Percentiles rank a stretch among this genome's conserved stretches.
Evolutionary conservation across 2,113 vertebrate species (phyloP).

Genomic region (Aptenodytes forsteri): DNA sequence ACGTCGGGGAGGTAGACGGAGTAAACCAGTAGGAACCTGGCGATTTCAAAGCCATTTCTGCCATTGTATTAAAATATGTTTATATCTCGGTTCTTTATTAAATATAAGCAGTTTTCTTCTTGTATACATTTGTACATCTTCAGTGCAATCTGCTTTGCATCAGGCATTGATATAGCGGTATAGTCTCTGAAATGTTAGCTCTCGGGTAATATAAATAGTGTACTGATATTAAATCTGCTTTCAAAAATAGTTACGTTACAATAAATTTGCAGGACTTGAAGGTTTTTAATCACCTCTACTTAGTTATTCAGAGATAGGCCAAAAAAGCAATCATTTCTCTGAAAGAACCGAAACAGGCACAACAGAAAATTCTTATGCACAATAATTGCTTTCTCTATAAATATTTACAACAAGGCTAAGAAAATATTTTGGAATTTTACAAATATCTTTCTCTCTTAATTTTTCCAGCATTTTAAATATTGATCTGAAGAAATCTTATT

Average conservation of each 20-base stretch:
- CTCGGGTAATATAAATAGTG: constrained; percentile 72
- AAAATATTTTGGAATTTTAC: constrained; percentile 54
- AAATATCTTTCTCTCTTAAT: constrained; percentile 15
- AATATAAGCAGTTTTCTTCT: constrained; percentile 75
- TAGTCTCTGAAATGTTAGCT: constrained; percentile 73
- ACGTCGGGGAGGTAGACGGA: neutral
- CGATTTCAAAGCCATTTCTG: constrained; percentile 28
- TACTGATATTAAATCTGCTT: constrained; percentile 71
- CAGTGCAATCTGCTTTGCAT: constrained; percentile 77
- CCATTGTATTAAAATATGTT: constrained; percentile 74
- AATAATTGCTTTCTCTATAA: constrained; percentile 24
- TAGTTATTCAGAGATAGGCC: constrained; percentile 30
- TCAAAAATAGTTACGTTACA: constrained; percentile 68
- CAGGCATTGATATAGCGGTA: constrained; percentile 68
- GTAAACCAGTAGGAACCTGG: constrained; percentile 16
- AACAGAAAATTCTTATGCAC: neutral
- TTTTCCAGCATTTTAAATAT: constrained; percentile 41
- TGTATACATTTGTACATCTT: constrained; percentile 74
- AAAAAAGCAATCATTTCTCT: constrained; percentile 27
- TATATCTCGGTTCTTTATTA: constrained; percentile 71
- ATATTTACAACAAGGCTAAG: neutral
- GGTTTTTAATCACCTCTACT: constrained; percentile 61
- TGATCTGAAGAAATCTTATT: constrained; percentile 10
- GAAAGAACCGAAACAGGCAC: neutral
- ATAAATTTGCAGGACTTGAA: constrained; percentile 51